These are phyloP conservation scores for Ciconia maguari DNA, from an alignment of 2,113 vertebrate genomes.

Conservation along the genomic window DNA sequence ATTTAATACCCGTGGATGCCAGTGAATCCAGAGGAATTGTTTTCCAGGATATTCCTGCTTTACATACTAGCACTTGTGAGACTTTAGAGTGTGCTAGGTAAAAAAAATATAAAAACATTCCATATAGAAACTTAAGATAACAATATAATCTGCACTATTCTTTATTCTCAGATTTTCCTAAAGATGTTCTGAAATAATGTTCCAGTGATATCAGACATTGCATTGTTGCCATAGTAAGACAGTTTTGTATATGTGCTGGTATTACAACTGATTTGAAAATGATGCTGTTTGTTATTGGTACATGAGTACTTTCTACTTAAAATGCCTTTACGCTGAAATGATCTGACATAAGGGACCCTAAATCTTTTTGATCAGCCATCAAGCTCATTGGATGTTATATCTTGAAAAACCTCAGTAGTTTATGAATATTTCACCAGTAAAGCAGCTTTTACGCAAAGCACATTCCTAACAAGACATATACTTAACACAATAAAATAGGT, in stretches of 20 bases:
- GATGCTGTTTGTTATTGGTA: neutral
- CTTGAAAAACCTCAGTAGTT: neutral
- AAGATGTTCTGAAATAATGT: neutral
- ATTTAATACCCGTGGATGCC: neutral
- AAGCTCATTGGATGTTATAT: neutral
- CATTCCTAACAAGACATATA: neutral
- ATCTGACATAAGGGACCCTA: neutral
- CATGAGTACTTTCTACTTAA: neutral
- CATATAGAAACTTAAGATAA: neutral
- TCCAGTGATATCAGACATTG: neutral
- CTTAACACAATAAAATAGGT: neutral
- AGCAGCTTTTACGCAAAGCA: neutral
- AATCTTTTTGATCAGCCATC: neutral
- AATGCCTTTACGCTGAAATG: neutral
- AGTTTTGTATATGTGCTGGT: neutral
- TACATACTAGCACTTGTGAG: neutral
- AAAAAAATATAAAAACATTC: neutral
- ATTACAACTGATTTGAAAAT: neutral
- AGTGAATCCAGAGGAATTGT: neutral
- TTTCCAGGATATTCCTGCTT: neutral
- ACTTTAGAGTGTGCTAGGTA: neutral
- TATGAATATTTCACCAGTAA: conserved; percentile 10
- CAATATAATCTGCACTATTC: neutral
- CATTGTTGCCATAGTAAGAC: neutral
- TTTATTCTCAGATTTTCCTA: neutral